Percentiles rank a stretch among this genome's conserved stretches.
Conservation (phyloP, 2,888 invertebrate species). For the Gibbula magus region DNA sequence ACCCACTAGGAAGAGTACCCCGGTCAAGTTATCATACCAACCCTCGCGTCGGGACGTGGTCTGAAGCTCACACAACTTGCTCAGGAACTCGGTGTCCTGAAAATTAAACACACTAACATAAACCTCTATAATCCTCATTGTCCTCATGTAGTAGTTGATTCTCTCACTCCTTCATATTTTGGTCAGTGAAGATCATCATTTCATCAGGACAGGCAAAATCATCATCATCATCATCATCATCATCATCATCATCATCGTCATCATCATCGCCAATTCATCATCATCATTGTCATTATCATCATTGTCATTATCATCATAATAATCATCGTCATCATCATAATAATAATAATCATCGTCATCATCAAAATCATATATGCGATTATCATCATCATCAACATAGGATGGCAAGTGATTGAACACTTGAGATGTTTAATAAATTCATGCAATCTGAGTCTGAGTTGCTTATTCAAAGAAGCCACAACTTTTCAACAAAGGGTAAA, state of each 20-base stretch:
- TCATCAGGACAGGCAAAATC: background rate
- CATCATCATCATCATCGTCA: background rate
- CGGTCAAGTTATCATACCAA: constrained; percentile 61
- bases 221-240: background rate
- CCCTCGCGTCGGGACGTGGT: constrained; percentile 54
- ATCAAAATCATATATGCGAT: background rate
- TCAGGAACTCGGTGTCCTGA: constrained; percentile 59
- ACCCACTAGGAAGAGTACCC: constrained; percentile 52
- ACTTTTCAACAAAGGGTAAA: too few species aligned
- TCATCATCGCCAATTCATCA: background rate
- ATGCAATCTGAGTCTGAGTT: too few species aligned
- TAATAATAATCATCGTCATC: background rate
- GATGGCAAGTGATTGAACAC: too few species aligned
- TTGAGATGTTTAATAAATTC: too few species aligned
- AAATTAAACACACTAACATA: too few species aligned
- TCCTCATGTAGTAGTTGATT: too few species aligned
- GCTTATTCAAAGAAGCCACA: too few species aligned
- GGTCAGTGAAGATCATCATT: too few species aligned
- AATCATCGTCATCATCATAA: background rate
- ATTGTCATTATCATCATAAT: background rate
- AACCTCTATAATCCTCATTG: too few species aligned
- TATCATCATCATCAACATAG: background rate
- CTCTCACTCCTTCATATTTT: too few species aligned
- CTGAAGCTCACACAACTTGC: constrained; percentile 54
- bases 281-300: background rate